Evolutionary conservation across 2,888 invertebrate species (phyloP).

Genomic region (Amphipyra tragopoginis): DNA sequence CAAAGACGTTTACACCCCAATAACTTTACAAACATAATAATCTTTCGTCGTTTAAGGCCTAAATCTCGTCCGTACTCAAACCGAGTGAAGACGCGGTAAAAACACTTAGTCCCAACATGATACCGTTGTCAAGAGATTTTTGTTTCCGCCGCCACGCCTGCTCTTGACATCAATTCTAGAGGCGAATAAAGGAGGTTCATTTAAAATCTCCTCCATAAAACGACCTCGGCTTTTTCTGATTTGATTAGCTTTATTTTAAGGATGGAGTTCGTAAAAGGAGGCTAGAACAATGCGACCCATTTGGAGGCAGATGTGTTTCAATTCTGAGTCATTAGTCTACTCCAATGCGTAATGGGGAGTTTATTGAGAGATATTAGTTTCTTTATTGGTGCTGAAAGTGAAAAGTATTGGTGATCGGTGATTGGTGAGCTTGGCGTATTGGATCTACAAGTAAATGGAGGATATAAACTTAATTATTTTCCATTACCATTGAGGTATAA

Average conservation of each 20-base stretch:
- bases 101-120: constrained; percentile 58
- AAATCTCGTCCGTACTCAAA: constrained; percentile 28
- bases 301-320: constrained; percentile 40
- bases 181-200: constrained; percentile 63
- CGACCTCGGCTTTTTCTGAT: constrained; percentile 54
- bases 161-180: constrained; percentile 70
- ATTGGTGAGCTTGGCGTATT: neutral
- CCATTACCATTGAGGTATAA: no score
- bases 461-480: no score
- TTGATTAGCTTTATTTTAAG: constrained; percentile 59
- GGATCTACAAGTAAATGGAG: no score
- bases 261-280: constrained; percentile 31
- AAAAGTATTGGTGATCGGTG: constrained; percentile 1
- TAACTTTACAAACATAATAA: constrained; percentile 55
- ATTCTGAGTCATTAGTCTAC: constrained; percentile 30
- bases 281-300: constrained; percentile 35
- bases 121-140: constrained; percentile 62
- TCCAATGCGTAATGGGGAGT: constrained; percentile 24
- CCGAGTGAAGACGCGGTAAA: constrained; percentile 47
- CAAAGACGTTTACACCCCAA: constrained; percentile 43
- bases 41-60: constrained; percentile 47
- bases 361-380: constrained; percentile 30
- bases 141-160: constrained; percentile 63
- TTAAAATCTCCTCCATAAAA: constrained; percentile 57
- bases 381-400: constrained; percentile 11